Conservation (phyloP, 2,113 vertebrate genomes). For the Ailuropoda melanoleuca region DNA sequence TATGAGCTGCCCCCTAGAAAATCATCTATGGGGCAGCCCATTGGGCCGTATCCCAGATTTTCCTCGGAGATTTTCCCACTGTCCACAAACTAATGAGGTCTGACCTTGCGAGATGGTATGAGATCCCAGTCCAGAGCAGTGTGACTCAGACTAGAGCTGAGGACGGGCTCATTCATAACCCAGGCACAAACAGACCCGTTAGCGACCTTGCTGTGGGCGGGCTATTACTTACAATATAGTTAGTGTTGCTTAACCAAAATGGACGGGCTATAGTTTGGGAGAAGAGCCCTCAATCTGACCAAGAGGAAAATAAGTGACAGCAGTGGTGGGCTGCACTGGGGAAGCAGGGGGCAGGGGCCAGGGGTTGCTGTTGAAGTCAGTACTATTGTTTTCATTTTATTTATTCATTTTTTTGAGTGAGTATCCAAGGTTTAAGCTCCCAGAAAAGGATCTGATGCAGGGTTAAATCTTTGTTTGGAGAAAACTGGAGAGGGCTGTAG, state of each 20-base stretch:
- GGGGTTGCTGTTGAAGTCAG: not conserved
- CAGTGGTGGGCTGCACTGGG: not conserved
- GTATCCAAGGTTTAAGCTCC: slow-evolving; percentile 54
- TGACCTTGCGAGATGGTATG: slow-evolving; percentile 72
- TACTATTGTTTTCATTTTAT: not conserved
- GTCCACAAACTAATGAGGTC: slow-evolving; percentile 63
- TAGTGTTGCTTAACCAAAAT: slow-evolving; percentile 74
- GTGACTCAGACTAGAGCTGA: slow-evolving; percentile 11
- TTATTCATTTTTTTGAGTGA: slow-evolving; percentile 33
- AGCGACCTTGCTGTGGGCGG: slow-evolving; percentile 66
- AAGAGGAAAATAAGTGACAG: slow-evolving; percentile 53
- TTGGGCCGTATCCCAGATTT: not conserved
- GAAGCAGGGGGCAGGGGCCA: not conserved
- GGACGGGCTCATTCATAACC: slow-evolving; percentile 66
- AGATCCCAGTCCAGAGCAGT: slow-evolving; percentile 61
- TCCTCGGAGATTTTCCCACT: slow-evolving; percentile 46
- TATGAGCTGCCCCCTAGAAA: not conserved
- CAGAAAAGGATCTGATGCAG: not conserved
- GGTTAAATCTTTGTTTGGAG: slow-evolving; percentile 33
- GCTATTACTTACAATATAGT: slow-evolving; percentile 79
- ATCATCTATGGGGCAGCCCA: not conserved
- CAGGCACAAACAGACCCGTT: slow-evolving; percentile 65
- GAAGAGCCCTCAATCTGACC: slow-evolving; percentile 55
- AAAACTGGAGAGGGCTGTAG: not conserved
- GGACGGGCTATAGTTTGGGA: slow-evolving; percentile 46